A percentile compares a stretch with the other conserved stretches of the same genome.
phyloP scores from a whole-genome alignment of 2,797 vertebrate species.

The Numenius phaeopus region DNA sequence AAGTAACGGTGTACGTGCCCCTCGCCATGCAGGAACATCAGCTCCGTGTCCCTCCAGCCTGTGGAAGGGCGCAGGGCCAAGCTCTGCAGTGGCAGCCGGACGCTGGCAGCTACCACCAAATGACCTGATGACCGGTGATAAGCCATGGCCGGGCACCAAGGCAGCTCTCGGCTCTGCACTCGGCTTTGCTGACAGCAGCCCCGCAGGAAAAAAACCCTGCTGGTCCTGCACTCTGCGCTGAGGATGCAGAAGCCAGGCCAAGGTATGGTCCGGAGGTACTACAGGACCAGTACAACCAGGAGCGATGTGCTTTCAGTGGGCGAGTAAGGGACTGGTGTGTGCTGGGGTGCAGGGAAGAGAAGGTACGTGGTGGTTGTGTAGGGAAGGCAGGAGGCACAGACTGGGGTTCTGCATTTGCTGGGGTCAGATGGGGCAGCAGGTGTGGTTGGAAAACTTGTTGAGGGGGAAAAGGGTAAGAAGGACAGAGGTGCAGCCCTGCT shows the following conservation, averaged over 20 bases:
- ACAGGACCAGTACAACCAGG: neutral
- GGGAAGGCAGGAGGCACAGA: neutral
- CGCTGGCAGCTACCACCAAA: rapidly evolving
- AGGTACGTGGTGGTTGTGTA: rapidly evolving
- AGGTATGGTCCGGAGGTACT: neutral
- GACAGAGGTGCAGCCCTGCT: neutral
- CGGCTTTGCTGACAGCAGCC: neutral
- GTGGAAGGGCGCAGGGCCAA: rapidly evolving
- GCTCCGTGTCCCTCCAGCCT: neutral
- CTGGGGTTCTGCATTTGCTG: neutral
- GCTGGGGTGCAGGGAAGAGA: neutral
- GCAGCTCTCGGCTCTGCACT: neutral
- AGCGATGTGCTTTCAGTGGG: neutral
- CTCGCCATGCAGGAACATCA: neutral
- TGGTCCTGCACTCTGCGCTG: neutral
- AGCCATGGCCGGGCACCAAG: neutral
- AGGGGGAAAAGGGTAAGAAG: neutral
- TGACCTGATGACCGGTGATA: rapidly evolving
- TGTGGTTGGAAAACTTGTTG: neutral
- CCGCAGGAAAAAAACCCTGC: neutral
- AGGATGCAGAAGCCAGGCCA: neutral
- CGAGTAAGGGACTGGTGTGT: neutral
- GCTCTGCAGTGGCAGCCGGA: neutral
- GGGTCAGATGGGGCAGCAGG: neutral
- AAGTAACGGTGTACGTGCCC: neutral